Evolutionary conservation across 2,888 invertebrate genomes (phyloP).

Genomic region (Flabesymbios commensalis): DNA sequence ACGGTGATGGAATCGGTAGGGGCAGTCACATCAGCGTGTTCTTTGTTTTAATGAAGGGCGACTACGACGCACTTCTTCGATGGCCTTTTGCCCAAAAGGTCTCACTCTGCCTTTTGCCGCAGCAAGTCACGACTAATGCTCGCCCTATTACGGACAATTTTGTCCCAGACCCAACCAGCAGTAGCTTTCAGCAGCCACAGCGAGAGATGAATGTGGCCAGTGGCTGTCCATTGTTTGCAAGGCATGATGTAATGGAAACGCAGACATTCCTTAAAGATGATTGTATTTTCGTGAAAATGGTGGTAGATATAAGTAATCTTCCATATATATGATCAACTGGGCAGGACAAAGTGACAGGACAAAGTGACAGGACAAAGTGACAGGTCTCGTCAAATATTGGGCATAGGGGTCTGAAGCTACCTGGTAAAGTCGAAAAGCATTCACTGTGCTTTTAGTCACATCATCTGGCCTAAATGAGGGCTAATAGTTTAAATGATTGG

Average conservation of each 20-base stretch:
- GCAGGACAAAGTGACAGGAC: no score
- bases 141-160: conserved; percentile 49
- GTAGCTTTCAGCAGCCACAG: conserved; percentile 46
- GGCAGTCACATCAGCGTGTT: conserved; percentile 52
- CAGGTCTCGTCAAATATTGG: no score
- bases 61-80: conserved; percentile 50
- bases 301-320: no score
- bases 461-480: no score
- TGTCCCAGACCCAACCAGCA: conserved; percentile 51
- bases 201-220: conserved; percentile 52
- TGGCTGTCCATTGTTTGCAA: conserved; percentile 25
- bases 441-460: no score
- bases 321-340: no score
- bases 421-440: no score
- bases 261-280: neutral
- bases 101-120: conserved; percentile 13
- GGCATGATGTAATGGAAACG: neutral
- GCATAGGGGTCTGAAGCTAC: no score
- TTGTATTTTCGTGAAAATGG: neutral
- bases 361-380: no score
- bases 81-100: conserved; percentile 57
- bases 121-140: conserved; percentile 13
- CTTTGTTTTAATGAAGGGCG: conserved; percentile 57
- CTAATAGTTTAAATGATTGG: no score
- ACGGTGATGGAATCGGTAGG: conserved; percentile 57